These are phyloP conservation scores for Cladorhizidae sp. DNA, from an alignment of 37 sponge, comb jelly and placozoan species.

Conservation along the genomic window DNA sequence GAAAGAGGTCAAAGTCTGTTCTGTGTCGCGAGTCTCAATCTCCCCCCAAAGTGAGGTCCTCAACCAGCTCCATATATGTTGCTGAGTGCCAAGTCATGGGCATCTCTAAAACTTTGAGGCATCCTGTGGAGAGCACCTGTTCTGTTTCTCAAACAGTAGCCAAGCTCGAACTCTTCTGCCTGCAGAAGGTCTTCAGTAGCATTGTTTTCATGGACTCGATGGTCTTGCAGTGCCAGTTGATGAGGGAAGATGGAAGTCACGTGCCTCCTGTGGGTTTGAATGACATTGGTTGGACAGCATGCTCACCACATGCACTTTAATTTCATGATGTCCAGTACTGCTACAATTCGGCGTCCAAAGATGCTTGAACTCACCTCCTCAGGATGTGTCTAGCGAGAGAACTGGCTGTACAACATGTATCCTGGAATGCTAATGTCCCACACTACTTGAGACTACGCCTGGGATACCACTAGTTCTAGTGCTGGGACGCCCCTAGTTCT, in stretches of 20 bases:
- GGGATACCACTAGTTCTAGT: too few species aligned
- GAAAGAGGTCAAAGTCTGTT: neutral
- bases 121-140: neutral
- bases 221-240: neutral
- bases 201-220: neutral
- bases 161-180: conserved; percentile 22
- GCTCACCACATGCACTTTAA: too few species aligned
- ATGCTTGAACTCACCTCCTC: too few species aligned
- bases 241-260: neutral
- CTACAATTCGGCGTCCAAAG: too few species aligned
- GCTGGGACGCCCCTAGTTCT: too few species aligned
- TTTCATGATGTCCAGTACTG: too few species aligned
- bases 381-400: too few species aligned
- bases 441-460: too few species aligned
- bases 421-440: too few species aligned
- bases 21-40: neutral
- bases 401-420: too few species aligned
- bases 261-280: neutral
- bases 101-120: neutral
- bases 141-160: neutral
- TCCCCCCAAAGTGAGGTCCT: neutral
- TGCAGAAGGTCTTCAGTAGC: neutral
- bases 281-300: neutral
- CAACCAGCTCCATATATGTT: neutral
- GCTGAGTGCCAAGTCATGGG: neutral